A percentile compares a stretch with the other conserved stretches of the same genome.
Conservation (phyloP, 1,140 invertebrate species). For the Colletes latitarsis region DNA sequence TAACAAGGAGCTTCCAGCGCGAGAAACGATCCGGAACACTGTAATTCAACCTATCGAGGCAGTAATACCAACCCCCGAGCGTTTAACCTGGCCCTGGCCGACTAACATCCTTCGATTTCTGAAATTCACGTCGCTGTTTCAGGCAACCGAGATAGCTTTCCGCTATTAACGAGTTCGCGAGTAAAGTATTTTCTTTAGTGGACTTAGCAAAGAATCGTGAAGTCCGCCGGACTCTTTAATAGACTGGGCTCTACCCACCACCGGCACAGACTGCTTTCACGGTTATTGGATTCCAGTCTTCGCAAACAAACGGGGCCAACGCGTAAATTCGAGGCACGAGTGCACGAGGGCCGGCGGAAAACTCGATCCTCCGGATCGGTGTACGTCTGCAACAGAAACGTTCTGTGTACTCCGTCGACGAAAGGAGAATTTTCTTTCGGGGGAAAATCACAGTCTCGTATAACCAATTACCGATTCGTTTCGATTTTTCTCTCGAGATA, state of each 20-base stretch:
- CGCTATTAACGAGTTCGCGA: conserved; percentile 46
- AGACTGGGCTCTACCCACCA: conserved; percentile 26
- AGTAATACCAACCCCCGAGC: conserved; percentile 1
- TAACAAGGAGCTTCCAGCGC: not conserved
- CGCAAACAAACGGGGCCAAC: conserved; percentile 30
- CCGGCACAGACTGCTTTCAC: conserved; percentile 45
- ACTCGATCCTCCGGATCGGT: not conserved
- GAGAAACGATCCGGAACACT: not conserved
- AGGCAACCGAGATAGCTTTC: not conserved
- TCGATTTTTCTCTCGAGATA: no score
- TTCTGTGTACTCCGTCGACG: no score
- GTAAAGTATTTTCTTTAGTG: conserved; percentile 54
- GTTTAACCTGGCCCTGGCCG: not conserved
- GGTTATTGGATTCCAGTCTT: conserved; percentile 53
- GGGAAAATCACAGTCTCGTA: no score
- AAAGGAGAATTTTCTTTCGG: no score
- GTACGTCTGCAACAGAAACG: not conserved
- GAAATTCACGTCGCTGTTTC: conserved; percentile 3
- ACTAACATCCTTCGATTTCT: conserved; percentile 13
- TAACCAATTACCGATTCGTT: no score
- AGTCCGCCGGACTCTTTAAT: conserved; percentile 39
- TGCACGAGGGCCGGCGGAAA: not conserved
- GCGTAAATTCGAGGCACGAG: conserved; percentile 32
- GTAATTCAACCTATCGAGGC: not conserved
- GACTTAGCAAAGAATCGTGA: conserved; percentile 39